Evolutionary conservation across 1,140 invertebrate genomes (phyloP).

Genomic region (Battus philenor): DNA sequence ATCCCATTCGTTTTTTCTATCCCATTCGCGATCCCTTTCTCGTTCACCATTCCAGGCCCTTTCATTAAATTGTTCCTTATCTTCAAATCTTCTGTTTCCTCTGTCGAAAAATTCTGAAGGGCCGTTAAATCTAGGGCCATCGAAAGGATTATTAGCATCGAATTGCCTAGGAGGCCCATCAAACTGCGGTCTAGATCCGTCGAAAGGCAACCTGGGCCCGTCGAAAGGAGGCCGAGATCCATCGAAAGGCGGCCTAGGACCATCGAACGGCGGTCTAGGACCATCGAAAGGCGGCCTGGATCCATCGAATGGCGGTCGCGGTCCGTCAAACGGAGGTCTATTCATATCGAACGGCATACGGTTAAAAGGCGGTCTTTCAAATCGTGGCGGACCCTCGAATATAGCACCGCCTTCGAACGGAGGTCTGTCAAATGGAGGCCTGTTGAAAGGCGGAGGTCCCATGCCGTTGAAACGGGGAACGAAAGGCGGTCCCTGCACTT

Average conservation of each 20-base stretch:
- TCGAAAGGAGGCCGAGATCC: conserved; percentile 42
- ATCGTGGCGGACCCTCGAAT: conserved; percentile 37
- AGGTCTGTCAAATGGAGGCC: conserved; percentile 31
- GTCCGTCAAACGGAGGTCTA: conserved; percentile 45
- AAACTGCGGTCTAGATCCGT: conserved; percentile 42
- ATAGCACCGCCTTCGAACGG: conserved; percentile 46
- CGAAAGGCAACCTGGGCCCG: conserved; percentile 51
- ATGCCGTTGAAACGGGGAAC: conserved; percentile 9
- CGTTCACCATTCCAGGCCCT: conserved; percentile 55
- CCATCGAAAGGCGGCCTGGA: conserved; percentile 52
- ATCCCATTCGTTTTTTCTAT: conserved; percentile 53
- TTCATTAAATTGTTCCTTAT: conserved; percentile 51
- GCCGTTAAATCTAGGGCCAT: conserved; percentile 35
- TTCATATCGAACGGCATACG: conserved; percentile 30
- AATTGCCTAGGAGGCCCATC: conserved; percentile 53
- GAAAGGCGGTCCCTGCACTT: conserved; percentile 40
- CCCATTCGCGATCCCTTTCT: conserved; percentile 49
- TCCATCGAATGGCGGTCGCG: conserved; percentile 43
- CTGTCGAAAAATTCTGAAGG: conserved; percentile 62
- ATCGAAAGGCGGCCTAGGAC: conserved; percentile 34
- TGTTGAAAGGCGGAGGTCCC: conserved; percentile 26
- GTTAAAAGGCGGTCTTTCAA: conserved; percentile 50
- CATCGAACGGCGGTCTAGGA: conserved; percentile 40
- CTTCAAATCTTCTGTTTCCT: conserved; percentile 51
- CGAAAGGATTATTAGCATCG: conserved; percentile 32